phyloP scores from a whole-genome alignment of 2,888 invertebrate genomes.

The Sesia apiformis region DNA sequence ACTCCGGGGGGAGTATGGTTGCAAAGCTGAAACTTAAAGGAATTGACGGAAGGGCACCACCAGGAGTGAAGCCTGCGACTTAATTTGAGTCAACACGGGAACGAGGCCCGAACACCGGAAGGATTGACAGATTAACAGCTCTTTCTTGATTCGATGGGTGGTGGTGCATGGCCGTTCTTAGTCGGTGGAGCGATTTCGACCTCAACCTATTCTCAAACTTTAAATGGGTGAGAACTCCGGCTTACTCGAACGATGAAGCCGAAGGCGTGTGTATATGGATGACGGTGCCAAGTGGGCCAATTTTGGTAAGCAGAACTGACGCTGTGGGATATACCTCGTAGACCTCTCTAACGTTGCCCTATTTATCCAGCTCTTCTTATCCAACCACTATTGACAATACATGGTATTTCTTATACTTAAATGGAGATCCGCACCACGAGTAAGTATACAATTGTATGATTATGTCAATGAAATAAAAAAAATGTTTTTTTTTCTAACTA shows the following conservation, averaged over 20 bases:
- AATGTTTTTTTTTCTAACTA: too few relatives aligned
- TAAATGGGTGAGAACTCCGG: too few relatives aligned
- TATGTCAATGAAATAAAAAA: too few relatives aligned
- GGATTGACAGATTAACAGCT: neutral
- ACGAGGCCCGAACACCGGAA: neutral
- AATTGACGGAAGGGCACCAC: slow-evolving; percentile 51
- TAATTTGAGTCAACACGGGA: slow-evolving; percentile 81
- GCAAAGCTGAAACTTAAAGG: neutral
- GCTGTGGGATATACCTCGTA: neutral
- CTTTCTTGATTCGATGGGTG: slow-evolving; percentile 53
- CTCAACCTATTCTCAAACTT: too few relatives aligned
- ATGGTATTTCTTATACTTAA: too few relatives aligned
- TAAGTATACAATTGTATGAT: too few relatives aligned
- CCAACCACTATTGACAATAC: too few relatives aligned
- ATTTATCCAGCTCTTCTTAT: too few relatives aligned
- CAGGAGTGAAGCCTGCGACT: slow-evolving; percentile 83
- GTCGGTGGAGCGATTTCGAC: neutral
- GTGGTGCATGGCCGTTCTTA: slow-evolving; percentile 18
- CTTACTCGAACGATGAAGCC: too few relatives aligned
- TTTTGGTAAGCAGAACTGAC: neutral
- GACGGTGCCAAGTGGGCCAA: neutral
- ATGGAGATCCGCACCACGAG: too few relatives aligned
- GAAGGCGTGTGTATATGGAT: neutral
- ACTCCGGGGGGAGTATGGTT: neutral
- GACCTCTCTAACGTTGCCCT: too few relatives aligned